Evolutionary conservation across 2,797 vertebrate genomes (phyloP).

Genomic region (Lithobates sylvaticus): DNA sequence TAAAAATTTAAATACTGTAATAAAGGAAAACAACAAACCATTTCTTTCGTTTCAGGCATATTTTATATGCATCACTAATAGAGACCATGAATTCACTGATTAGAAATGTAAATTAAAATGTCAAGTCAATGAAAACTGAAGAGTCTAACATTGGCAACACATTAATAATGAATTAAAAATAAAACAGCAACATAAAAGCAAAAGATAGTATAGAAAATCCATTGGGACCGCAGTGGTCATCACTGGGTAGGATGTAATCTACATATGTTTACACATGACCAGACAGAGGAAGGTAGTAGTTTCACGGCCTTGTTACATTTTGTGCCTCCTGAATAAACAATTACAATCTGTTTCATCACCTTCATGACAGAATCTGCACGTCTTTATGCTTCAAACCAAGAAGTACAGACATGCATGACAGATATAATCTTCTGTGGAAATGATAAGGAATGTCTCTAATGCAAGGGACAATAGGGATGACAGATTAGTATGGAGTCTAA

Average conservation of each 20-base stretch:
- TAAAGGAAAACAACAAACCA: conserved; percentile 25
- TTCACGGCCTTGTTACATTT: conserved; percentile 21
- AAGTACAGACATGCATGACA: conserved; percentile 15
- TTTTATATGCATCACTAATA: conserved; percentile 40
- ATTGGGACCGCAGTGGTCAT: neutral
- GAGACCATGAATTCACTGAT: conserved; percentile 35
- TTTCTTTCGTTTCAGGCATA: conserved; percentile 14
- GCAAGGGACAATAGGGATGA: neutral
- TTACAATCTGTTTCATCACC: conserved; percentile 27
- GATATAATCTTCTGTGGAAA: neutral
- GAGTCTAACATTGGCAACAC: conserved; percentile 3
- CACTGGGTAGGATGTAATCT: conserved; percentile 3
- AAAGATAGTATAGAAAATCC: conserved; percentile 1
- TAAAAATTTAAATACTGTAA: conserved; percentile 26
- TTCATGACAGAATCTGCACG: conserved; percentile 30
- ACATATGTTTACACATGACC: conserved; percentile 31
- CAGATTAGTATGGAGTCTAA: neutral
- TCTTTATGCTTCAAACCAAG: conserved; percentile 9
- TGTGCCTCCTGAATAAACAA: conserved; percentile 39
- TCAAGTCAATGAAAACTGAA: conserved; percentile 23
- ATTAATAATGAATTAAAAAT: conserved; percentile 29
- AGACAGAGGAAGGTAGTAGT: neutral
- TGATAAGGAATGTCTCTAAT: neutral
- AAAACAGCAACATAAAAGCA: conserved; percentile 6
- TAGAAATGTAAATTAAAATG: conserved; percentile 50